Evolutionary conservation across 64 coral and sea anemone species (phyloP).

Genomic region (Cladopsammia gracilis): DNA sequence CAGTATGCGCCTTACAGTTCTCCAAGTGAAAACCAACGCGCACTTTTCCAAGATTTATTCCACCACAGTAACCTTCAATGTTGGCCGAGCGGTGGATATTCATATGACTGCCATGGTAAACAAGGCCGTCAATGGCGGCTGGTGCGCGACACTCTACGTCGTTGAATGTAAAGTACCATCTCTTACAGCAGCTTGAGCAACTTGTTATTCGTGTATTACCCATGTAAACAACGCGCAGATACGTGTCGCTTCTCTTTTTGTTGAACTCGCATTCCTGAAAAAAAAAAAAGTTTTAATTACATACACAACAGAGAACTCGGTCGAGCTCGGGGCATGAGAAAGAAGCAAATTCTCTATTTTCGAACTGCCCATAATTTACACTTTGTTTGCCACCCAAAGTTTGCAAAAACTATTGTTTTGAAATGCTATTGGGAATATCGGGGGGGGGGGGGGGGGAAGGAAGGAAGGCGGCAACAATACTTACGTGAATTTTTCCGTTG

Average conservation of each 20-base stretch:
- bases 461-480: neutral
- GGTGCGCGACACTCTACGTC: conserved; percentile 45
- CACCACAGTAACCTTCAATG: conserved; percentile 66
- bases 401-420: too few relatives aligned
- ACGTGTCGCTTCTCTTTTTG: conserved; percentile 46
- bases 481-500: conserved; percentile 40
- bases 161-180: conserved; percentile 76
- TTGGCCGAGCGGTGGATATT: conserved; percentile 60
- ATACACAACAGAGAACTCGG: neutral
- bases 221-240: conserved; percentile 55
- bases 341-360: too few relatives aligned
- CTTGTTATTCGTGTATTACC: conserved; percentile 11
- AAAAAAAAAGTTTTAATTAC: neutral
- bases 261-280: conserved; percentile 61
- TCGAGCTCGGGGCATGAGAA: too few relatives aligned
- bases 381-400: too few relatives aligned
- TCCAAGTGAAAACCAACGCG: conserved; percentile 44
- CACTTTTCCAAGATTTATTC: conserved; percentile 2
- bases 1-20: neutral
- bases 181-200: conserved; percentile 42
- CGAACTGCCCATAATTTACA: too few relatives aligned
- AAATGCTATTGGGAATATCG: too few relatives aligned
- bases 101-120: conserved; percentile 4
- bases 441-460: too few relatives aligned
- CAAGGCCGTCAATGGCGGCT: conserved; percentile 53